Conservation (phyloP, 2,797 vertebrate genomes). For the Macropodus opercularis region DNA sequence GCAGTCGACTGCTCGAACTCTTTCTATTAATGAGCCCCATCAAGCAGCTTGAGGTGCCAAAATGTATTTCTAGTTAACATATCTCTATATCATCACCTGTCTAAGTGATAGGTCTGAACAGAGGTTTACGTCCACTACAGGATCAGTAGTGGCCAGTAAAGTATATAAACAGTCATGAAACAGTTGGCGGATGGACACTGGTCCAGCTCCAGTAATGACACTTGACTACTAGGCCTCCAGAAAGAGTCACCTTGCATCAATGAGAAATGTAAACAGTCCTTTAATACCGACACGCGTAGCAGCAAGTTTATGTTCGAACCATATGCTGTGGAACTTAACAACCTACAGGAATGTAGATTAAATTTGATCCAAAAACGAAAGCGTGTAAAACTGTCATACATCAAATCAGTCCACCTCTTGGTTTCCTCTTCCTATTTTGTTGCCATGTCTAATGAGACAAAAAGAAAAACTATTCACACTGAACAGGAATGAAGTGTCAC, state of each 20-base stretch:
- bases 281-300: background rate
- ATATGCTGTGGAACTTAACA: background rate
- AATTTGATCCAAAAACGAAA: background rate
- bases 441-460: background rate
- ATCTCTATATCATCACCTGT: slow-evolving; percentile 65
- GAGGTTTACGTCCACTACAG: slow-evolving; percentile 8
- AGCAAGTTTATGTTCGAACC: background rate
- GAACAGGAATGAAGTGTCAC: too few relatives aligned
- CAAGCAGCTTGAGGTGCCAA: slow-evolving; percentile 6
- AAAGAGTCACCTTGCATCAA: slow-evolving; percentile 33
- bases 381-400: too few relatives aligned
- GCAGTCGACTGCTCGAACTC: background rate
- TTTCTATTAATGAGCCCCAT: slow-evolving; percentile 43
- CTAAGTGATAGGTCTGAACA: slow-evolving; percentile 45
- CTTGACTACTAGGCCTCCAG: slow-evolving; percentile 15
- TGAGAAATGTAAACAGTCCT: slow-evolving; percentile 39
- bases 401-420: background rate
- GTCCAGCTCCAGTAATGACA: slow-evolving; percentile 54
- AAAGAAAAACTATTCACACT: too few relatives aligned
- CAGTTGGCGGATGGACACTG: slow-evolving; percentile 46
- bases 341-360: background rate
- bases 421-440: background rate
- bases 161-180: slow-evolving; percentile 68
- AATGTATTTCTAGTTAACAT: slow-evolving; percentile 45
- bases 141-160: slow-evolving; percentile 20